These are phyloP conservation scores for Thera britannica DNA, from an alignment of 2,888 invertebrate species.

Conservation along the genomic window DNA sequence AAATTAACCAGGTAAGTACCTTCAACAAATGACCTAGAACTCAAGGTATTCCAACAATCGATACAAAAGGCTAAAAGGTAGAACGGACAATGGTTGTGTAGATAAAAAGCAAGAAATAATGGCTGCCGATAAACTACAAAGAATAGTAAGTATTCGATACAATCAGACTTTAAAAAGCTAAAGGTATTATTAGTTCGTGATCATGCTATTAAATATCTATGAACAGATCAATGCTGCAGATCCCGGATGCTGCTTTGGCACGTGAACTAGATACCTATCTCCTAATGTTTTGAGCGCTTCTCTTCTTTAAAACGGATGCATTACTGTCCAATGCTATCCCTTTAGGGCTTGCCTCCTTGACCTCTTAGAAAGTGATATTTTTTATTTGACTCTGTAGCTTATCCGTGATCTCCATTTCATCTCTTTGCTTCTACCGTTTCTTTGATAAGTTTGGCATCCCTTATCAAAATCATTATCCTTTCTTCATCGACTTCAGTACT, in stretches of 20 bases:
- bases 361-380: no score
- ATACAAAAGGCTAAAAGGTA: slow-evolving; percentile 7
- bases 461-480: no score
- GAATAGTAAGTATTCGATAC: slow-evolving; percentile 1
- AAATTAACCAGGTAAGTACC: not conserved
- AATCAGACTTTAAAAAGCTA: not conserved
- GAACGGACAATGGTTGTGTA: slow-evolving; percentile 21
- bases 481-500: no score
- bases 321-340: no score
- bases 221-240: slow-evolving; percentile 5
- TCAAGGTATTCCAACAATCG: slow-evolving; percentile 10
- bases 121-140: not conserved
- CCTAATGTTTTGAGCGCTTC: no score
- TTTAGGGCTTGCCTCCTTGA: no score
- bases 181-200: slow-evolving; percentile 21
- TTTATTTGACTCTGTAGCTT: no score
- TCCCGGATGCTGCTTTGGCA: not conserved
- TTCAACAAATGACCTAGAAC: slow-evolving; percentile 31
- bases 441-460: no score
- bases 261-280: not conserved
- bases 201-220: slow-evolving; percentile 28
- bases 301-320: no score
- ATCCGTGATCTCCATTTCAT: no score
- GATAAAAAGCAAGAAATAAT: slow-evolving; percentile 13
- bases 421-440: no score